Evolutionary conservation across 2,888 invertebrate genomes (phyloP), one percentile per base, ranked within the genome.

Genomic region (Platycnemis pennipes): DNA sequence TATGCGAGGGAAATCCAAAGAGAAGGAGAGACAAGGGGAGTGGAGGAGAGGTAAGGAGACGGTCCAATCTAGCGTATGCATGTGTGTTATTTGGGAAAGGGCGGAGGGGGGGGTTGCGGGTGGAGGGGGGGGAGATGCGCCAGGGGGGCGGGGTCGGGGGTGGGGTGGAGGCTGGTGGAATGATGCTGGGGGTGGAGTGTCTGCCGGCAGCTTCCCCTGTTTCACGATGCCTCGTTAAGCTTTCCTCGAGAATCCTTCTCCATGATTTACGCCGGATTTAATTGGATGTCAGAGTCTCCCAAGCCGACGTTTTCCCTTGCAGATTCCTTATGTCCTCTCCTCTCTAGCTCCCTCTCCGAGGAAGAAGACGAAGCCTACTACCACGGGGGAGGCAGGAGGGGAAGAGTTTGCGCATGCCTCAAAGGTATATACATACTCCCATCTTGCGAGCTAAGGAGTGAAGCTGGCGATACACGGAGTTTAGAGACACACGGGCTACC

Each of bases 201-300:
- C 91, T 45, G 4, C 8, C 77, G 63, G 56, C 91, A 31, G 63
- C 91, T 37, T 45, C 44, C 91, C 91, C 91, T 63, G 91, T 91
- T 91, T 91, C 91, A 91, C 91, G 91, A 91, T 56, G 91, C 56
- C 91, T 91, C 91, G 91, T 91, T 91, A 91, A 91, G 91, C 42
- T 91, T 63, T 91, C 91, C 91, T 69, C 91, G 91, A 63, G 91
- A 91, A 91, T 91, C 91, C 91, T 91, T 91, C 91, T 91, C 91
- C 91, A 91, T 91, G 91, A 91, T 91, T 91, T 91, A 91, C 91
- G 91, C 91, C 37, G 91, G 91, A 91, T 91, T 91, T 91, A 91
- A 91, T 91, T 91, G 91, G 91, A 91, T 91, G 91, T 91, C 91
- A 91, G 91, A 91, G 91, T 44, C 91, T 63, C 63, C 53, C 63